A percentile compares a stretch with the other conserved stretches of the same genome.
phyloP scores from a whole-genome alignment of 2,113 vertebrate genomes.

The Serinus canaria region DNA sequence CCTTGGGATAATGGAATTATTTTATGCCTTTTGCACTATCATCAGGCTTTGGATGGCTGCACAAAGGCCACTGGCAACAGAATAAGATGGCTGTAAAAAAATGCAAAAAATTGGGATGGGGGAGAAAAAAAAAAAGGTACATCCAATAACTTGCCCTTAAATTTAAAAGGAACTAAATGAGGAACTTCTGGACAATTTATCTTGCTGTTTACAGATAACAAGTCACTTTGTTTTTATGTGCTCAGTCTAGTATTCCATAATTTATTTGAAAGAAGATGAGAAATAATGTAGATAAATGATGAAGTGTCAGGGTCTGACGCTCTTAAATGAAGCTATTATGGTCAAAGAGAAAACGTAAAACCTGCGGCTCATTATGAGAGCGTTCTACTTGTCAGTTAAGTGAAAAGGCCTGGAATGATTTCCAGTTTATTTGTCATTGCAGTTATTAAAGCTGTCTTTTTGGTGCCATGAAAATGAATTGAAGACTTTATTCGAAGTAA shows the following conservation, averaged over 20 bases:
- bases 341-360: conserved; percentile 88
- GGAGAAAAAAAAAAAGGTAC: conserved; percentile 61
- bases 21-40: conserved; percentile 75
- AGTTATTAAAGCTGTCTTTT: conserved; percentile 93
- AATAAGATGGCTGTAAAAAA: conserved; percentile 80
- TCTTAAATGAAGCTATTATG: conserved; percentile 92
- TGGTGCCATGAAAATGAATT: conserved; percentile 88
- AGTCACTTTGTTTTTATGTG: conserved; percentile 90
- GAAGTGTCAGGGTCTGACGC: conserved; percentile 88
- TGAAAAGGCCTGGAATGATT: conserved; percentile 88
- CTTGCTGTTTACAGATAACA: conserved; percentile 89
- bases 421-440: conserved; percentile 91
- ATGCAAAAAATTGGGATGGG: conserved; percentile 69
- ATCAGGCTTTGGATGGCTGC: conserved; percentile 77
- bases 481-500: conserved; percentile 86
- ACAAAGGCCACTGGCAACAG: conserved; percentile 78
- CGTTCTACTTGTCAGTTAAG: conserved; percentile 91
- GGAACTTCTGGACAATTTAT: conserved; percentile 87
- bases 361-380: conserved; percentile 89
- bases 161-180: conserved; percentile 83
- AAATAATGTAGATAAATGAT: conserved; percentile 94
- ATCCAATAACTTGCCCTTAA: conserved; percentile 80
- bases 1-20: conserved; percentile 80
- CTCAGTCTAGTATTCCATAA: conserved; percentile 89
- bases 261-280: conserved; percentile 91